Percentiles rank a stretch among this genome's conserved stretches.
Conservation (phyloP, 2,113 vertebrate genomes). For the Sinocyclocheilus grahami region DNA sequence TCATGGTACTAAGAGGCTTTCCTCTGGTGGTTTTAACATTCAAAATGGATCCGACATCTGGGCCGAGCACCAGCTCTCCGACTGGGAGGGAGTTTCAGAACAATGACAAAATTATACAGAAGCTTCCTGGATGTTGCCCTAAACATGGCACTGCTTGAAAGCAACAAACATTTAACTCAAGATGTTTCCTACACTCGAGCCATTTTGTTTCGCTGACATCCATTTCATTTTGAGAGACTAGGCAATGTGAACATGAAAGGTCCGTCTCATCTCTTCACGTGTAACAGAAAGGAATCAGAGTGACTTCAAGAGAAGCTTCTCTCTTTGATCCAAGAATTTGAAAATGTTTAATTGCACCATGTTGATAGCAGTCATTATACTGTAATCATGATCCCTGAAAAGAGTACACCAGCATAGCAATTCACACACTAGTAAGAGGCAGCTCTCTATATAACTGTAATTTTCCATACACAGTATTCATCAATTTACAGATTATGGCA, state of each 20-base stretch:
- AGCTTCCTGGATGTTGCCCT: slow-evolving; percentile 23
- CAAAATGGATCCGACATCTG: slow-evolving; percentile 18
- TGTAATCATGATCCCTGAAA: slow-evolving; percentile 7
- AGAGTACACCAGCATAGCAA: neutral
- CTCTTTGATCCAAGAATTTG: neutral
- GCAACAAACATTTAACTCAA: slow-evolving; percentile 31
- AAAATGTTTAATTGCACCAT: slow-evolving; percentile 9
- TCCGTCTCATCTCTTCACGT: slow-evolving; percentile 3
- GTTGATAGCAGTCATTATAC: slow-evolving; percentile 21
- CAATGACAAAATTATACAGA: slow-evolving; percentile 41
- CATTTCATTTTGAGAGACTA: neutral
- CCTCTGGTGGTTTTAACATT: neutral
- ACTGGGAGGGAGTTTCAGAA: slow-evolving; percentile 14
- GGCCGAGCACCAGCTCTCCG: slow-evolving; percentile 32
- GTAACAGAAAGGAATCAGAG: neutral
- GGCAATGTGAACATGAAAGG: neutral
- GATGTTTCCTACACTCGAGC: neutral
- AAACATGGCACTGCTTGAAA: slow-evolving; percentile 28
- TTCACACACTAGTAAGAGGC: slow-evolving; percentile 18
- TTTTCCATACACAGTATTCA: neutral
- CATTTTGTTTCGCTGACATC: slow-evolving; percentile 16
- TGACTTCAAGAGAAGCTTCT: slow-evolving; percentile 10
- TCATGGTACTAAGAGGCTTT: slow-evolving; percentile 44
- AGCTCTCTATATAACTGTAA: neutral
- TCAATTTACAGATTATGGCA: neutral